Evolutionary conservation across 2,113 vertebrate species (phyloP), one percentile per base, ranked within the genome.

Genomic region (Hemichromis elongatus): DNA sequence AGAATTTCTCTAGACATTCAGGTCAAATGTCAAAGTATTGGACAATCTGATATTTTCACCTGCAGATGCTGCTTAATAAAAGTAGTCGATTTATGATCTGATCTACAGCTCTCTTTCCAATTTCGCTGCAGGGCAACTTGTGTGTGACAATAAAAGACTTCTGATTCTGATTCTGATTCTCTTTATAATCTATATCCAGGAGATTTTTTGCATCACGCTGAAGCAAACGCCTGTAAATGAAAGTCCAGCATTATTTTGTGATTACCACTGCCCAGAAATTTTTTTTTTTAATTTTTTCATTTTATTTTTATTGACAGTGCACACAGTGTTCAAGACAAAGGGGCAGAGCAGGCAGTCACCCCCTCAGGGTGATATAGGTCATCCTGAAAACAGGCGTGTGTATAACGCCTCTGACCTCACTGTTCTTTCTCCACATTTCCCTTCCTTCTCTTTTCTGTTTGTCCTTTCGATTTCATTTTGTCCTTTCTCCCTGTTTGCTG

Each of bases 341-440:
- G 54, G 7, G 18, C 19, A 21, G 61, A 80, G 57, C 57, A 53
- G 37, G 45, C 79, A 79, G 73, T 54, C 63, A 10, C 45, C 56
- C 81, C 78, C 57, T 84, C 57, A 47, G 86, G 84, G 42, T 57
- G 77, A 70, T 26, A 6, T 37, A 3, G 78, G 59, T 83, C 63
- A 21, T 53, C 89, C 79, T 42, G 33, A 82, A 77, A 92, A 86
- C 56, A 57, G 70, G 77, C 80, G 78, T 77, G 70, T 77, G 40
- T 56, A 66, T 88, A 79, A 26, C 35, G 26, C 68, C 35, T 79
- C 75, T 86, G 83, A 89, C 78, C 80, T 84, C 53, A 45, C 21
- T 53, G 40, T 85, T 89, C 79, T 86, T 82, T 87, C 35, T 91
- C 83, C 81, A 84, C 77, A 24, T 79, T 24, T 82, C 19, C 26